Percentiles rank a stretch among this genome's conserved stretches.
phyloP scores from a whole-genome alignment of 2,797 vertebrate species.

The Macrochelys suwanniensis region DNA sequence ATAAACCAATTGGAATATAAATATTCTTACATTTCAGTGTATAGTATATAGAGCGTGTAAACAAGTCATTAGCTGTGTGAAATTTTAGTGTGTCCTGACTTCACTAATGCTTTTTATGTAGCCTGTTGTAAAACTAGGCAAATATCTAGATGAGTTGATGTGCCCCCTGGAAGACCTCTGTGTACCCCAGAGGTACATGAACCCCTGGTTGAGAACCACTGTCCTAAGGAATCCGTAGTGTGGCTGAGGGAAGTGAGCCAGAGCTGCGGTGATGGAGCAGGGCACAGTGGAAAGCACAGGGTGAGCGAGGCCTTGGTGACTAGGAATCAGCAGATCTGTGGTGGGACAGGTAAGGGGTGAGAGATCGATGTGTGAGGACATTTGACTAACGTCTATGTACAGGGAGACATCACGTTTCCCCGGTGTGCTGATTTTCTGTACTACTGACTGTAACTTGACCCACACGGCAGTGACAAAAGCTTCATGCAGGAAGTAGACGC shows the following conservation, averaged over 20 bases:
- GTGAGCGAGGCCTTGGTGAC: rapidly evolving
- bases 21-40: no score
- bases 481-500: rapidly evolving
- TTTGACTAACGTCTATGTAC: rapidly evolving
- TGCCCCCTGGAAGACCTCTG: no score
- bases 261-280: background rate
- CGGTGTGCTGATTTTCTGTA: background rate
- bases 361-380: background rate
- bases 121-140: no score
- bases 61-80: no score
- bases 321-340: background rate
- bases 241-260: background rate
- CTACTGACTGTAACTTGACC: background rate
- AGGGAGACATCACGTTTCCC: background rate
- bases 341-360: background rate
- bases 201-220: no score
- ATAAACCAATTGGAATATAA: no score
- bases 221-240: background rate
- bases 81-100: no score
- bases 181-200: no score
- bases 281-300: background rate
- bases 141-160: no score
- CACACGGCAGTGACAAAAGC: background rate
- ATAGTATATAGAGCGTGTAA: no score
- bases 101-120: no score